Percentiles rank a stretch among this genome's conserved stretches.
Evolutionary conservation across 2,888 invertebrate species (phyloP).

Genomic region (Hemicrepidius hirtus): DNA sequence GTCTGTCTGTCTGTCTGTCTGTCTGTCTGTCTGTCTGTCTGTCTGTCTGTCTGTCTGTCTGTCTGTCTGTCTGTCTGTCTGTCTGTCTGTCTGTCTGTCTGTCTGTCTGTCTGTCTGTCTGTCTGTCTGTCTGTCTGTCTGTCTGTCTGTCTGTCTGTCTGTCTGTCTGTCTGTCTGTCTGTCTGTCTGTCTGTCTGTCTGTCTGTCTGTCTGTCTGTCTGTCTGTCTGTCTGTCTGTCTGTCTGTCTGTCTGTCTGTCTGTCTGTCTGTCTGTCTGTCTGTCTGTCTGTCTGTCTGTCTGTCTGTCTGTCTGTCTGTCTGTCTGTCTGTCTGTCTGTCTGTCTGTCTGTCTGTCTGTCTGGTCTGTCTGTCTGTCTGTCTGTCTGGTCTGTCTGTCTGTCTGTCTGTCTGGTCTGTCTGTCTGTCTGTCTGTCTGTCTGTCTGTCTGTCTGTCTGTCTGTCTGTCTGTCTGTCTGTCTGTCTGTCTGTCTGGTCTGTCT

Average conservation of each 20-base stretch:
- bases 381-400: too few relatives aligned
- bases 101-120: conserved; percentile 1
- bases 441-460: conserved; percentile 49
- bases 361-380: too few relatives aligned
- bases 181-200: conserved; percentile 1
- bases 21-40: conserved; percentile 1
- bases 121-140: conserved; percentile 1
- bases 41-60: conserved; percentile 1
- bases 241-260: too few relatives aligned
- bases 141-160: conserved; percentile 1
- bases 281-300: not conserved
- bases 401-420: too few relatives aligned
- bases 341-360: conserved; percentile 29
- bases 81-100: conserved; percentile 1
- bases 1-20: conserved; percentile 1
- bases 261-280: too few relatives aligned
- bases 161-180: conserved; percentile 1
- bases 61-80: conserved; percentile 1
- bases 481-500: too few relatives aligned
- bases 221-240: conserved; percentile 1
- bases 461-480: conserved; percentile 50
- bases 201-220: conserved; percentile 1
- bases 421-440: conserved; percentile 44
- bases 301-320: conserved; percentile 1
- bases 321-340: conserved; percentile 25